Evolutionary conservation across 2,113 vertebrate species (phyloP), one percentile per base, ranked within the genome.

Genomic region (Centropristis striata): DNA sequence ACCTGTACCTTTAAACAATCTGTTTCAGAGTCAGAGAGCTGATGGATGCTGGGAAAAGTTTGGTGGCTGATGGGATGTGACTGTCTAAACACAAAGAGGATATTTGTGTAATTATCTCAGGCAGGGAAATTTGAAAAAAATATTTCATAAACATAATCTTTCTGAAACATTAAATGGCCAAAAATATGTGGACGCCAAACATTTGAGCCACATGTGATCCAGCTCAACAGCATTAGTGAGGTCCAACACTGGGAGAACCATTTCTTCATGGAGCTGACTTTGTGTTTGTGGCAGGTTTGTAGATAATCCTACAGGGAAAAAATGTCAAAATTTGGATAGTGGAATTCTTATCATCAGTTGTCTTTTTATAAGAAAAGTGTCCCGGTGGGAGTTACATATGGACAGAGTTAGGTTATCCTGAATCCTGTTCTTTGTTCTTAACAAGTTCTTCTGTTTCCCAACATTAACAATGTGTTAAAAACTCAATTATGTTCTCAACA

Each of bases 21-120:
- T 78, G 23, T 46, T 49, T 42, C 0, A 39, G 41, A 57, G 12
- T 46, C 51, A 66, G 20, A 54, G 21, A 58, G 25, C 25, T 54
- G 53, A 44, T 8, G 59, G 28, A 58, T 71, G 58, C 42, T 44
- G 32, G n/a, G 8, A 64, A 41, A 59, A 9, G 1, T 37, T 66
- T 36, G 14, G 25, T 41, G 18, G 21, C 47, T 46, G 39, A 15
- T 37, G 37, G 42, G 25, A 12, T 59, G 57, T 36, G 10, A 23
- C 32, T 37, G 28, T 67, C 16, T 5, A 61, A 14, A 47, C 27
- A 60, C 16, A 83, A 23, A 39, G 46, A 42, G 21, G 54, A 49
- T 47, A 47, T 71, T 66, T 66, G 46, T 75, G 37, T 28, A 18
- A 18, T 72, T 71, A 67, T 49, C 60, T 80, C 51, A 47, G 60